phyloP scores from a whole-genome alignment of 30 jellyfish, hydroid and myxozoan species.

The Aurelia sp. region DNA sequence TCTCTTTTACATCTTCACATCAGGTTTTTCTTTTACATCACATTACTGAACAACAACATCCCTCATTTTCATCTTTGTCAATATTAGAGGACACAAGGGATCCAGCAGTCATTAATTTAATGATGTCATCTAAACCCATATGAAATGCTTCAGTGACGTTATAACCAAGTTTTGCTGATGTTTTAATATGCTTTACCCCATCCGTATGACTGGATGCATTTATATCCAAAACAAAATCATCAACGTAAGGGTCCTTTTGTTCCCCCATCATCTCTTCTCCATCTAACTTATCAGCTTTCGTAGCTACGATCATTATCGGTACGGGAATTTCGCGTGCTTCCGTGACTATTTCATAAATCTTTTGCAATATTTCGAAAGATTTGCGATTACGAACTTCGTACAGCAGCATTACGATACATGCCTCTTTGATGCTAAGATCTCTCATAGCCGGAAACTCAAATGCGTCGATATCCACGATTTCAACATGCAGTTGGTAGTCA shows the following conservation, averaged over 20 bases:
- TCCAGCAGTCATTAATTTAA: conserved; percentile 6
- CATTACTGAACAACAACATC: conserved; percentile 7
- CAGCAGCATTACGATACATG: conserved; percentile 30
- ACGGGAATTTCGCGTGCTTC: conserved; percentile 38
- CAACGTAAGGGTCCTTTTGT: conserved; percentile 31
- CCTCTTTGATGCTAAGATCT: conserved; percentile 52
- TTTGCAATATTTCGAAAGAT: conserved; percentile 55
- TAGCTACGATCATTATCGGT: conserved; percentile 51
- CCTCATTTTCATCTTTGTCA: not conserved
- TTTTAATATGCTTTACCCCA: conserved; percentile 26
- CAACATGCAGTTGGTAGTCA: conserved; percentile 14
- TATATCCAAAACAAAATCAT: conserved; percentile 40
- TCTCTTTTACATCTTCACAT: too few species aligned
- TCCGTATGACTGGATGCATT: conserved; percentile 35
- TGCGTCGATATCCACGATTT: conserved; percentile 57
- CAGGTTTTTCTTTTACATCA: too few species aligned
- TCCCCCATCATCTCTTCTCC: conserved; percentile 43
- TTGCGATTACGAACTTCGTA: conserved; percentile 55
- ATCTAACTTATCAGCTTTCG: conserved; percentile 53
- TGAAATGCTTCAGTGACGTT: conserved; percentile 37
- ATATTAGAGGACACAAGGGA: not conserved
- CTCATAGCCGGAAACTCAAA: conserved; percentile 65
- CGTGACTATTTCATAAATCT: conserved; percentile 26
- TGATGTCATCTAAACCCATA: conserved; percentile 24
- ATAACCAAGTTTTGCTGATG: conserved; percentile 53